These are phyloP conservation scores for Ichneumoninae sp. DNA, from an alignment of 2,888 invertebrate genomes.

Conservation along the genomic window DNA sequence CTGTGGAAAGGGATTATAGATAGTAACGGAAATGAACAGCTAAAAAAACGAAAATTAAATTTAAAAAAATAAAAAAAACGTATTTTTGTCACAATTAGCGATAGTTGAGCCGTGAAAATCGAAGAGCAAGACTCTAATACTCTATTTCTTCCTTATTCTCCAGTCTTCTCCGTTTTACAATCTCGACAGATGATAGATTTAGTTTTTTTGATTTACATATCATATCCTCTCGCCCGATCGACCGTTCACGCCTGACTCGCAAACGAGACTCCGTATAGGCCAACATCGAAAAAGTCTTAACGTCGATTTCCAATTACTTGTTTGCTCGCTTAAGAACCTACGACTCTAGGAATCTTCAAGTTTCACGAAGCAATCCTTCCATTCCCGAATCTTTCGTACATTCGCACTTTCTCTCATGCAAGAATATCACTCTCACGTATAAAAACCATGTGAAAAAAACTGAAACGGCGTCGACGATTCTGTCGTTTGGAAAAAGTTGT, in stretches of 20 bases:
- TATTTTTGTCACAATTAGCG: slow-evolving; percentile 51
- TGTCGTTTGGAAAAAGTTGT: slow-evolving; percentile 71
- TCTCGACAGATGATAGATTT: slow-evolving; percentile 63
- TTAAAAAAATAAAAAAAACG: neutral
- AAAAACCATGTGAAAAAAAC: slow-evolving; percentile 73
- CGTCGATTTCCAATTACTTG: slow-evolving; percentile 53
- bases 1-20: slow-evolving; percentile 41
- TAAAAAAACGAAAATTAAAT: slow-evolving; percentile 30
- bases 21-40: slow-evolving; percentile 47
- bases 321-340: slow-evolving; percentile 30
- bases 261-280: slow-evolving; percentile 50
- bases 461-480: slow-evolving; percentile 65
- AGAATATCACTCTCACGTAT: slow-evolving; percentile 64
- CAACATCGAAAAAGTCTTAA: slow-evolving; percentile 62
- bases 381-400: slow-evolving; percentile 2
- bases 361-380: slow-evolving; percentile 40
- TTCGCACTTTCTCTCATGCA: slow-evolving; percentile 23
- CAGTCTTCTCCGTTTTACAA: slow-evolving; percentile 32
- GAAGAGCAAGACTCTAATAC: slow-evolving; percentile 23
- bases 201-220: slow-evolving; percentile 54
- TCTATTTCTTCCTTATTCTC: slow-evolving; percentile 25
- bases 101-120: slow-evolving; percentile 56
- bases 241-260: slow-evolving; percentile 44
- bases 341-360: slow-evolving; percentile 24
- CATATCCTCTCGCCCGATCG: slow-evolving; percentile 55